phyloP scores from a whole-genome alignment of 1,140 invertebrate species.

The Maniola jurtina region DNA sequence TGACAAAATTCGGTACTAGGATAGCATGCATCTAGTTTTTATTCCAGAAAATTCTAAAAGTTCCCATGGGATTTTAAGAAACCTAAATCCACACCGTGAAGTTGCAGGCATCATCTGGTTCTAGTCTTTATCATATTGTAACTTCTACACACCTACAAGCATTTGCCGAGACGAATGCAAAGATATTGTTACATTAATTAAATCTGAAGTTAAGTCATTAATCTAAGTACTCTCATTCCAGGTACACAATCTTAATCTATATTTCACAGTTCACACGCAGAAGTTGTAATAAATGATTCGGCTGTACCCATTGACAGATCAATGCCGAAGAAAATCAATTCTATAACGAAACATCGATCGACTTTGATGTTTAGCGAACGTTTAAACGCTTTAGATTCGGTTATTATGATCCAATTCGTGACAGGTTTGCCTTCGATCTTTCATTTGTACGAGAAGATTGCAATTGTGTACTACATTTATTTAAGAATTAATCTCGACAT shows the following conservation, averaged over 20 bases:
- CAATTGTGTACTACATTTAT: constrained; percentile 12
- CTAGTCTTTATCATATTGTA: too few relatives aligned
- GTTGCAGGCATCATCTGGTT: too few relatives aligned
- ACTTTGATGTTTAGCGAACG: constrained; percentile 16
- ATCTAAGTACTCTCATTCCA: not conserved
- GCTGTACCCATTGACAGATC: not conserved
- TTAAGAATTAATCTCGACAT: constrained; percentile 17
- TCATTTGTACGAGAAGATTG: constrained; percentile 17
- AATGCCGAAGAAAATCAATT: constrained; percentile 17
- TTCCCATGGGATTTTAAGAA: too few relatives aligned
- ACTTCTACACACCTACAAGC: too few relatives aligned
- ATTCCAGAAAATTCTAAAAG: too few relatives aligned
- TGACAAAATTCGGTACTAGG: too few relatives aligned
- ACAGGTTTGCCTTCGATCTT: constrained; percentile 25
- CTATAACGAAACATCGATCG: constrained; percentile 3
- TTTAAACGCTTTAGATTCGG: constrained; percentile 21
- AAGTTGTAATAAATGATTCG: not conserved
- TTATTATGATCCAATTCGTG: constrained; percentile 22
- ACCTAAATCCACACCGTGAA: too few relatives aligned
- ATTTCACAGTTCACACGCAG: not conserved
- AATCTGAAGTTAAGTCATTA: not conserved
- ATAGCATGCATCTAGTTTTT: too few relatives aligned
- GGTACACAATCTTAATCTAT: not conserved
- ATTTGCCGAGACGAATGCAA: too few relatives aligned
- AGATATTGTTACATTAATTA: too few relatives aligned